Conservation (phyloP, 2,113 vertebrate species). For the Hippocampus zosterae region DNA sequence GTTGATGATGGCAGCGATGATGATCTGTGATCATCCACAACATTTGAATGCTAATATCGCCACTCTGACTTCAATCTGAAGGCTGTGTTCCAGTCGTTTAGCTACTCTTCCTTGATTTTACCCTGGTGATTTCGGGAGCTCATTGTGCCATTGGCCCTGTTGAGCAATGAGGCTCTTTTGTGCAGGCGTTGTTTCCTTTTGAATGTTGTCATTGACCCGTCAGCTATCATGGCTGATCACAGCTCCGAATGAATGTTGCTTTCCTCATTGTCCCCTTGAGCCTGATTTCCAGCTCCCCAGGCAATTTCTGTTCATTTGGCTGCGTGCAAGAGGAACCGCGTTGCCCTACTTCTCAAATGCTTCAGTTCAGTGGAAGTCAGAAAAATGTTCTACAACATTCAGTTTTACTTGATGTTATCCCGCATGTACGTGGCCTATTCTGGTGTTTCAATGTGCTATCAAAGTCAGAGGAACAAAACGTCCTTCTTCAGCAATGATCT, state of each 20-base stretch:
- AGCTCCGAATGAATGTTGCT: slow-evolving; percentile 49
- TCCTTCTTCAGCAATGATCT: slow-evolving; percentile 33
- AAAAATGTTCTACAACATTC: slow-evolving; percentile 30
- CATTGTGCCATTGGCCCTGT: slow-evolving; percentile 34
- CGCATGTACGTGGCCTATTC: slow-evolving; percentile 6
- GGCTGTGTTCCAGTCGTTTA: slow-evolving; percentile 13
- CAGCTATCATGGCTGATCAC: slow-evolving; percentile 61
- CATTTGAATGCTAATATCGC: slow-evolving; percentile 5
- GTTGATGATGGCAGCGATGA: not conserved
- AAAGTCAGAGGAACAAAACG: slow-evolving; percentile 14
- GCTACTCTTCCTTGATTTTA: slow-evolving; percentile 30
- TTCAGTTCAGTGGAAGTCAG: slow-evolving; percentile 25
- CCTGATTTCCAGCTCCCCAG: slow-evolving; percentile 59
- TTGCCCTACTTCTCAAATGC: slow-evolving; percentile 56
- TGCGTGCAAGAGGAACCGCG: slow-evolving; percentile 37
- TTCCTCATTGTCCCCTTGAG: slow-evolving; percentile 43
- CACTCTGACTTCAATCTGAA: slow-evolving; percentile 18
- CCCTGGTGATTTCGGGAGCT: slow-evolving; percentile 27
- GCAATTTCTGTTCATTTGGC: slow-evolving; percentile 63
- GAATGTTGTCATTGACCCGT: slow-evolving; percentile 58
- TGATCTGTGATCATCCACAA: slow-evolving; percentile 1
- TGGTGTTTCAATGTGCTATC: slow-evolving; percentile 14
- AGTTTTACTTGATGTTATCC: slow-evolving; percentile 18
- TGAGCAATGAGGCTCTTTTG: slow-evolving; percentile 35
- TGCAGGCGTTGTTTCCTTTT: slow-evolving; percentile 53